These are phyloP conservation scores for Cyanistes caeruleus DNA, from an alignment of 2,113 vertebrate species.

Conservation along the genomic window DNA sequence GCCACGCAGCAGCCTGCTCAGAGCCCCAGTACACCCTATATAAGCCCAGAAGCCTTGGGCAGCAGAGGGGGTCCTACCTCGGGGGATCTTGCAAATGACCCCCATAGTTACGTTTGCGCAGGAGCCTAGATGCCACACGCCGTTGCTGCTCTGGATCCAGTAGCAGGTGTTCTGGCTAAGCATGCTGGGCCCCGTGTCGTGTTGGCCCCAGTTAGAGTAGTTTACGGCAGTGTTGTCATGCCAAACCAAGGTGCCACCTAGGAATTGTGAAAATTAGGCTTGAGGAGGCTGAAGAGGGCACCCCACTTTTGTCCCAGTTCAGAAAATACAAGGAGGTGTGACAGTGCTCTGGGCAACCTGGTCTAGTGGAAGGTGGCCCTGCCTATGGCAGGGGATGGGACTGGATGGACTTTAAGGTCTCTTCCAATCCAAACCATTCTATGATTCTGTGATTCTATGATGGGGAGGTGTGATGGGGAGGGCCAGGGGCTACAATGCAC, in stretches of 20 bases:
- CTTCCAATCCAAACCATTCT: background rate
- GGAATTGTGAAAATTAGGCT: background rate
- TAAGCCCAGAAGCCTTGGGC: fast-evolving
- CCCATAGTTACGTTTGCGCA: slow-evolving; percentile 92
- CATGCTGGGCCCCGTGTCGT: slow-evolving; percentile 86
- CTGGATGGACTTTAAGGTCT: background rate
- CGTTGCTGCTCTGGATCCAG: slow-evolving; percentile 95
- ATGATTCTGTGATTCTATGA: background rate
- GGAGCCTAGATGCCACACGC: slow-evolving; percentile 88
- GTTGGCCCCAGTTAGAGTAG: slow-evolving; percentile 94
- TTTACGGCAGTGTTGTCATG: slow-evolving; percentile 84
- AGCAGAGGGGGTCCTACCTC: slow-evolving; percentile 76
- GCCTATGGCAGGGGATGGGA: background rate
- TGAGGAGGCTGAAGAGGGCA: background rate
- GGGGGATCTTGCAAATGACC: slow-evolving; percentile 90
- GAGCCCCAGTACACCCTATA: background rate
- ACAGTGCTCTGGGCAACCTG: background rate
- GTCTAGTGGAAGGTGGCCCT: background rate
- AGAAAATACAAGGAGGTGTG: background rate
- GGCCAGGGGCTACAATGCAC: background rate
- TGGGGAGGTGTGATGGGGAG: background rate
- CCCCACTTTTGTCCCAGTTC: background rate
- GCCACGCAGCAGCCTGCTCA: background rate
- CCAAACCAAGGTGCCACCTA: slow-evolving; percentile 90
- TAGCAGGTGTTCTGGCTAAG: slow-evolving; percentile 94